Base-by-base conservation (phyloP, 1,140 invertebrate genomes). In the Drosophila parvula region DNA sequence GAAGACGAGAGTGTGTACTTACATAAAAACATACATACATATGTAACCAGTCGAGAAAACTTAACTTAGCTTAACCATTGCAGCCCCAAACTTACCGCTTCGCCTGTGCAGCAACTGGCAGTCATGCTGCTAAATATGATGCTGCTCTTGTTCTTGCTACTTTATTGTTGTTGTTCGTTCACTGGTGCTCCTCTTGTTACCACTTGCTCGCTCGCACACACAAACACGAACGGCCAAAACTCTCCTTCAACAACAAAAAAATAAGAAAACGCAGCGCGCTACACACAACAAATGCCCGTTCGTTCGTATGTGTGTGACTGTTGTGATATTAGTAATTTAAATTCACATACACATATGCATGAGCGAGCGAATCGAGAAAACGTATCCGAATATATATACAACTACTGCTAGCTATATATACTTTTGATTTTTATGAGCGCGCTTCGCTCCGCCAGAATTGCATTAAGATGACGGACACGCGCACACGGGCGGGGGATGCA, bases 81-180 rank as follows among this genome's bases (percentile, higher is more conserved):
- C 22, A 45, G 40, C 1, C 28, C 7, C 14, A 32, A 69, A 86
- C 82, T 86, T 88, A 86, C 82, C 82, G 50, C 70, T 76, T 71
- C 68, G 56, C 61, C 61, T 77, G 45, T 80, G 71, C 78, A 85
- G 73, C 47, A 44, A 47, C 34, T 64, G 43, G 30, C 57, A 53
- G 60, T 38, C 55, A 69, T 73, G 56, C 18, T 62, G 38, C 36
- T 40, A 28, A 69, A 22, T 14, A 28, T 57, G 58, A 32, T 34
- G 43, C 55, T 74, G 63, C n/a, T 73, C 27, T 45, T 34, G 50
- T 47, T 74, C 16, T 57, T 47, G 18, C 28, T 55, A 11, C 38
- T 10, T 48, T 78, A 12, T 43, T 55, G 48, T 61, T 80, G 62
- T 63, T 64, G 57, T 45, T 50, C 61, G 44, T 59, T 70, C 34